Percentiles rank a stretch among this genome's conserved stretches.
Conservation (phyloP, 2,113 vertebrate species). For the Dunckerocampus dactyliophorus region DNA sequence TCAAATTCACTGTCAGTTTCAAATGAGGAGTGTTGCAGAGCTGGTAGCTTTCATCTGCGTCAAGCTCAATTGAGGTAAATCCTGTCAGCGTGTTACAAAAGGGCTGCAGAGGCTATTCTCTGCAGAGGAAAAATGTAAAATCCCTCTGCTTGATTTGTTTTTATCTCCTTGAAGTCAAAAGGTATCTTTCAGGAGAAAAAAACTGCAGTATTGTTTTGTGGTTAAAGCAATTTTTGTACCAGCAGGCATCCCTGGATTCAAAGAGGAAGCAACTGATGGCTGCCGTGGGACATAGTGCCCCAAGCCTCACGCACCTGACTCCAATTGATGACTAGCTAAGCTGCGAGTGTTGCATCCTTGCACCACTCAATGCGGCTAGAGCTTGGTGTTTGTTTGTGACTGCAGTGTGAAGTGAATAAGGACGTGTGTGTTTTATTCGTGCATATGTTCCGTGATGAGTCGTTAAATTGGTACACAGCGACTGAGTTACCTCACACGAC, state of each 20-base stretch:
- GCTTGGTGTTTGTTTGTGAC: conserved; percentile 7
- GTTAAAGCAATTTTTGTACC: not conserved
- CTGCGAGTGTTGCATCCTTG: not conserved
- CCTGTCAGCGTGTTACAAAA: conserved; percentile 41
- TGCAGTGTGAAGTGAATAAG: conserved; percentile 1
- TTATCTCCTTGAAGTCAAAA: conserved; percentile 27
- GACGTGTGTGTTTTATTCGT: conserved; percentile 8
- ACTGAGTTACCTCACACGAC: conserved; percentile 43
- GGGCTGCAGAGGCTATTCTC: conserved; percentile 3
- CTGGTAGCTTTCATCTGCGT: conserved; percentile 29
- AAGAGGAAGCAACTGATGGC: not conserved
- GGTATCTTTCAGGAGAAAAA: not conserved
- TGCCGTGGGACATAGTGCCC: not conserved
- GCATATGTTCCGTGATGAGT: conserved; percentile 18
- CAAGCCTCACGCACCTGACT: not conserved
- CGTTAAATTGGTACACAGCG: conserved; percentile 28
- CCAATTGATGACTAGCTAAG: not conserved
- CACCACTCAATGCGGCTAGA: conserved; percentile 11
- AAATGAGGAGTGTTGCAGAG: conserved; percentile 31
- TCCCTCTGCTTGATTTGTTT: conserved; percentile 25
- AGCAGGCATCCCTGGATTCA: too few species aligned
- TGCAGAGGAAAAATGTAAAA: conserved; percentile 10
- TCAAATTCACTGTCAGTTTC: conserved; percentile 12
- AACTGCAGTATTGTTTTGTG: not conserved
- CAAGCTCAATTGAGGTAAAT: conserved; percentile 32